These are phyloP conservation scores for Diachasma alloeum DNA, from an alignment of 1,140 invertebrate genomes.

Conservation along the genomic window DNA sequence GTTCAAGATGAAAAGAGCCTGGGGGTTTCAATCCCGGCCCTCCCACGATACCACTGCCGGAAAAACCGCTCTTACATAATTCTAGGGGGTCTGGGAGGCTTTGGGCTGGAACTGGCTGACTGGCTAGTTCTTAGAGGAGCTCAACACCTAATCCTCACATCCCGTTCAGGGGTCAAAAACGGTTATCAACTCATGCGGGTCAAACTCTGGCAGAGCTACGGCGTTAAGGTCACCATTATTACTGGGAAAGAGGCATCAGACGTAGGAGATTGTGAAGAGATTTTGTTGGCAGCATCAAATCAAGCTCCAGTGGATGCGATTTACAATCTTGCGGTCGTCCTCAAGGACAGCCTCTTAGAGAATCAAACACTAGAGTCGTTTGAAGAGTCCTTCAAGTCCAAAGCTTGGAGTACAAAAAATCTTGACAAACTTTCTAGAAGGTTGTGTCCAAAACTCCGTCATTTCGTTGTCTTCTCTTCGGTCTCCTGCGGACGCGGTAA, in stretches of 20 bases:
- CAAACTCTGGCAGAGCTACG: constrained; percentile 67
- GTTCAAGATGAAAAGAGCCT: constrained; percentile 61
- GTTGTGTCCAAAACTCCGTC: constrained; percentile 63
- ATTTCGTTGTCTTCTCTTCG: constrained; percentile 79
- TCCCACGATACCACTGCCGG: constrained; percentile 68
- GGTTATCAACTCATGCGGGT: constrained; percentile 74
- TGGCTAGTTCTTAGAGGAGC: constrained; percentile 80
- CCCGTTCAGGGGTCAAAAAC: constrained; percentile 72
- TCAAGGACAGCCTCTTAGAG: constrained; percentile 64
- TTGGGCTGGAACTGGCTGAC: constrained; percentile 80
- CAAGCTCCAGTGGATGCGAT: constrained; percentile 76
- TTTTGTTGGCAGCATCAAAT: constrained; percentile 68
- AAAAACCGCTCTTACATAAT: constrained; percentile 61
- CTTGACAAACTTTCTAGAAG: constrained; percentile 65
- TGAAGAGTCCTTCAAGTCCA: constrained; percentile 60
- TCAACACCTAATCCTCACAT: constrained; percentile 74
- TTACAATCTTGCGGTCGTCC: constrained; percentile 79
- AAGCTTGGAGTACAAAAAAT: constrained; percentile 63
- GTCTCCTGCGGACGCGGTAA: constrained; percentile 81
- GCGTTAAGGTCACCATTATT: constrained; percentile 63
- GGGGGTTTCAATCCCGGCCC: constrained; percentile 50
- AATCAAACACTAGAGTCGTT: constrained; percentile 67
- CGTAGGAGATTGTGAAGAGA: constrained; percentile 61
- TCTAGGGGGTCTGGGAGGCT: constrained; percentile 79
- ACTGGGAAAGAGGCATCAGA: constrained; percentile 62